Evolutionary conservation across 2,888 invertebrate genomes (phyloP), one percentile per base, ranked within the genome.

Genomic region (Ectobius pallidus): DNA sequence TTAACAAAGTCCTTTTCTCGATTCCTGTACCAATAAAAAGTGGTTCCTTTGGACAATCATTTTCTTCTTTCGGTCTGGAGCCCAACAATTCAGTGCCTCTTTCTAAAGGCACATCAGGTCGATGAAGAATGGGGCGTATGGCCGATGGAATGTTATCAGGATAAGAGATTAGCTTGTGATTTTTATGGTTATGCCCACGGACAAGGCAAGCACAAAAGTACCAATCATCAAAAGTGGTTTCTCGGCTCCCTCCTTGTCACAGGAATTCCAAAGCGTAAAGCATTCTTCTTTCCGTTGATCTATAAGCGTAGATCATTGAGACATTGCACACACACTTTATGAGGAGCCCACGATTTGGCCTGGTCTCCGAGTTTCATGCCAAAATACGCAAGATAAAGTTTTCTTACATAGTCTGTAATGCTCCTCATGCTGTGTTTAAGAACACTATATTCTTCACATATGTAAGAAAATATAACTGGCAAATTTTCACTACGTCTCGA

Each of bases 131-230:
- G 6, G n/a, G 52, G 22, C 22, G 52, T 52, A 52, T 52, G 52
- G n/a, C n/a, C 52, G 52, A 52, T 52, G 52, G 52, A 52, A 52
- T 52, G 52, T 52, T 52, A 52, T 52, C 52, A 52, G 52, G 52
- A 52, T 52, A 52, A 52, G 52, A 52, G 22, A 52, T 52, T 52
- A 52, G 52, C 6, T 52, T 52, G 4, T 52, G 52, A 52, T 52
- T 20, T 9, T 52, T 9, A n/a, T 22, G 4, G 4, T 52, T 52
- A 52, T 4, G 16, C 52, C 52, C 52, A 52, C 52, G 22, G 52
- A 52, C 52, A 52, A 9, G 52, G 52, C n/a, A 52, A n/a, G 52
- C 4, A 52, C 34, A 52, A 52, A 52, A 9, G n/a, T 52, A 52
- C 4, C 52, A 52, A 52, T 52, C 52, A 52, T 52, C 52, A 52